Evolutionary conservation across 2,797 vertebrate species (phyloP).

Genomic region (Channallabes apus): DNA sequence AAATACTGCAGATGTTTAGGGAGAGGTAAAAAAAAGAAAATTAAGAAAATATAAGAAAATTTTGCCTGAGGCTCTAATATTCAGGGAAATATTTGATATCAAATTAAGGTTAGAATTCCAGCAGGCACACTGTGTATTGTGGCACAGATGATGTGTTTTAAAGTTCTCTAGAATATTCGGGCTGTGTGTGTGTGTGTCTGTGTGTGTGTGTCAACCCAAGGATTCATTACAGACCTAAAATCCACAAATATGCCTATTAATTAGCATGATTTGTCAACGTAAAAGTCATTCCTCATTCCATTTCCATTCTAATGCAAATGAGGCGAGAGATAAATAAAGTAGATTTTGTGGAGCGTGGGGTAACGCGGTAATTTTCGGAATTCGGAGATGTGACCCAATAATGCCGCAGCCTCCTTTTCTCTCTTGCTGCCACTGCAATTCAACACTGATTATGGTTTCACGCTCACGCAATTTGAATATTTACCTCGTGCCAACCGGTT

Average conservation of each 20-base stretch:
- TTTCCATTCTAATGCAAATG: conserved; percentile 60
- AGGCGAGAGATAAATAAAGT: conserved; percentile 62
- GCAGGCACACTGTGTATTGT: not conserved
- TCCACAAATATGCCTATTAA: conserved; percentile 61
- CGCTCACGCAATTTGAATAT: conserved; percentile 71
- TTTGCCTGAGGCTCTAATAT: not conserved
- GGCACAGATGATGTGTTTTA: not conserved
- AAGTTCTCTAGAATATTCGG: conserved; percentile 17
- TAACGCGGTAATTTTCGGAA: conserved; percentile 58
- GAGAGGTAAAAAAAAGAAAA: not conserved
- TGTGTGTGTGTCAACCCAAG: not conserved
- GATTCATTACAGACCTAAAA: conserved; percentile 37
- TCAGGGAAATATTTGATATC: not conserved
- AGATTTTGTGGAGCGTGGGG: conserved; percentile 62
- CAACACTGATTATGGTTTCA: conserved; percentile 69
- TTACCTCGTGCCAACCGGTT: conserved; percentile 67
- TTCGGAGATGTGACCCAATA: conserved; percentile 55
- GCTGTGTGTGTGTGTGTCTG: not conserved
- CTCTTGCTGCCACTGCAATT: conserved; percentile 61
- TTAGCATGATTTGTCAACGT: conserved; percentile 64
- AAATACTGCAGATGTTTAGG: not conserved
- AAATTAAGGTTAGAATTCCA: conserved; percentile 8
- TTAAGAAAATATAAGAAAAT: not conserved
- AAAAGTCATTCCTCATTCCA: conserved; percentile 53
- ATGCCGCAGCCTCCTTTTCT: conserved; percentile 34